Conservation (phyloP, 1,140 invertebrate genomes). For the Drosophila sturtevanti region DNA sequence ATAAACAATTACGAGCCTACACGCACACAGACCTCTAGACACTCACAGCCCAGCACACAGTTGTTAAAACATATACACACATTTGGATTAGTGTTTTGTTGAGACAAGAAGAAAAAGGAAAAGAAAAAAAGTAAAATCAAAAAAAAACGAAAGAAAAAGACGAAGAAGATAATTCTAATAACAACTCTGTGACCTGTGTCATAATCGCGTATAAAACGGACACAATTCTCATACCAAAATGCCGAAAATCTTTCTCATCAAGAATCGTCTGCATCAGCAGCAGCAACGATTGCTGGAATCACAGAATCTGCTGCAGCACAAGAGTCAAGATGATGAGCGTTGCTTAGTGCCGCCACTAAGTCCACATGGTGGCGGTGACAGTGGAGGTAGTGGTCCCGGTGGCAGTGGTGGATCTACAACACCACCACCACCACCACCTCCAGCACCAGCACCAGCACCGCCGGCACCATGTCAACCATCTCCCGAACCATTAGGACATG, state of each 20-base stretch:
- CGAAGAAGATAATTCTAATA: conserved; percentile 9
- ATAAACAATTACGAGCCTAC: background rate
- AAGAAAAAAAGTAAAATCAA: conserved; percentile 9
- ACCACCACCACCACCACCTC: conserved; percentile 19
- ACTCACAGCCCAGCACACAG: conserved; percentile 10
- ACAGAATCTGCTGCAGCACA: conserved; percentile 87
- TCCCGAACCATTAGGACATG: conserved; percentile 73
- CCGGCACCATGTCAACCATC: conserved; percentile 62
- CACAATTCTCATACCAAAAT: conserved; percentile 83
- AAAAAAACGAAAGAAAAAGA: background rate
- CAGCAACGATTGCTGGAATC: conserved; percentile 91
- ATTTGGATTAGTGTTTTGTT: conserved; percentile 82
- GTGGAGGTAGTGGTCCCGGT: conserved; percentile 11
- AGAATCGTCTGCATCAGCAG: conserved; percentile 94
- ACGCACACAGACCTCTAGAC: background rate
- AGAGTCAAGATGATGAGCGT: conserved; percentile 83
- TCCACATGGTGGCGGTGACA: conserved; percentile 65
- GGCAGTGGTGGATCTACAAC: conserved; percentile 16
- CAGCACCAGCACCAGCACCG: conserved; percentile 31
- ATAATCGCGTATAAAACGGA: conserved; percentile 22
- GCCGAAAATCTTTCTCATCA: conserved; percentile 95
- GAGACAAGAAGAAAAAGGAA: conserved; percentile 36
- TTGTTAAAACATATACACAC: conserved; percentile 74
- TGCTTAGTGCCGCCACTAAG: conserved; percentile 76
- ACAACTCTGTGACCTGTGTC: conserved; percentile 27